Evolutionary conservation across 2,113 vertebrate genomes (phyloP).

Genomic region (Atrichornis clamosus): DNA sequence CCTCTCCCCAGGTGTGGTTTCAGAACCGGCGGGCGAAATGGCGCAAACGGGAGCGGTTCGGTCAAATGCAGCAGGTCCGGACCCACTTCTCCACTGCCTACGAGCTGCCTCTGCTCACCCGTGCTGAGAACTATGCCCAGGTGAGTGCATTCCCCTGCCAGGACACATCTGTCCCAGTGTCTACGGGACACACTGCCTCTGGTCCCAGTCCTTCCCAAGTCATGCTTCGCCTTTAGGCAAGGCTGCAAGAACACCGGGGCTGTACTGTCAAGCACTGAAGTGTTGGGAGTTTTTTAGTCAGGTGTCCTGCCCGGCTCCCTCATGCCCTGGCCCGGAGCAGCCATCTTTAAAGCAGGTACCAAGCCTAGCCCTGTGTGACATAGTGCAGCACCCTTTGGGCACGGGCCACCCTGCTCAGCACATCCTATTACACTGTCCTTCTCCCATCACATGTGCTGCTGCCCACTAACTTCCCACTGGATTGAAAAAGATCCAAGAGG

Average conservation of each 20-base stretch:
- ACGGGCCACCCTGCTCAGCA: not conserved
- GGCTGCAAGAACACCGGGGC: fast-evolving
- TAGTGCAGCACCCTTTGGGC: not conserved
- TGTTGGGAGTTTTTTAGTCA: not conserved
- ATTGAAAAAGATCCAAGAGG: not conserved
- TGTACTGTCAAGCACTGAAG: not conserved
- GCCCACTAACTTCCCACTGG: not conserved
- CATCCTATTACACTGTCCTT: not conserved
- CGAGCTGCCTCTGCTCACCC: constrained; percentile 91
- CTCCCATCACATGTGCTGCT: not conserved
- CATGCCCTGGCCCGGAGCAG: not conserved
- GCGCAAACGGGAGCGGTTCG: constrained; percentile 96
- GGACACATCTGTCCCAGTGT: not conserved
- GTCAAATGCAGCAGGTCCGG: constrained; percentile 98
- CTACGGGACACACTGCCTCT: not conserved
- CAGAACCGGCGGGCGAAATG: constrained; percentile 97
- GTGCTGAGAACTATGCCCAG: constrained; percentile 97
- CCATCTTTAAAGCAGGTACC: not conserved
- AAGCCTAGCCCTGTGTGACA: not conserved
- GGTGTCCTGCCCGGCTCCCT: not conserved
- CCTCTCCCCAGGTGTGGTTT: constrained; percentile 90
- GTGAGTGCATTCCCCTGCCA: constrained; percentile 48
- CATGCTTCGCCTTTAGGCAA: not conserved
- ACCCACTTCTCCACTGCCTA: constrained; percentile 96
- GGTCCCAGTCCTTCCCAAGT: not conserved